Conservation (phyloP, 2,113 vertebrate genomes). For the Beaufortia kweichowensis region DNA sequence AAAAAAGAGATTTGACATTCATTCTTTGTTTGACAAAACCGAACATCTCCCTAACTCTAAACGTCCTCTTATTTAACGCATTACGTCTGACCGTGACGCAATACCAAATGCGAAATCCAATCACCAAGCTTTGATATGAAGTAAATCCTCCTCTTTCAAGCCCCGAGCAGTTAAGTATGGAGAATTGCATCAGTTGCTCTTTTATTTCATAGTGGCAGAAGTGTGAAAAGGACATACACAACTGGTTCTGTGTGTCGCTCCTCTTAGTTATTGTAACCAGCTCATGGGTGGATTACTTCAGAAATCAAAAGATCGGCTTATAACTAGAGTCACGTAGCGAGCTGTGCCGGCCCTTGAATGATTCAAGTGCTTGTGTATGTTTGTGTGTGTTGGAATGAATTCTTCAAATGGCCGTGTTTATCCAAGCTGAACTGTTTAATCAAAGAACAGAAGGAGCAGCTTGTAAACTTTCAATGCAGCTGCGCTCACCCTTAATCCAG, state of each 20-base stretch:
- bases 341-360: not conserved
- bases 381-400: constrained; percentile 7
- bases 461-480: constrained; percentile 56
- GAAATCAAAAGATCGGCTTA: constrained; percentile 43
- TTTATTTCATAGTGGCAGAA: constrained; percentile 24
- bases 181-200: constrained; percentile 14
- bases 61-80: not conserved
- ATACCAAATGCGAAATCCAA: constrained; percentile 9
- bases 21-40: not conserved
- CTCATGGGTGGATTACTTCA: constrained; percentile 34
- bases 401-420: constrained; percentile 39
- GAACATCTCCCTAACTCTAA: not conserved
- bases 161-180: constrained; percentile 4
- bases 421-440: constrained; percentile 55
- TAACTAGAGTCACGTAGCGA: not conserved
- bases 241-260: not conserved
- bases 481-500: constrained; percentile 47
- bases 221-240: constrained; percentile 22
- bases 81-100: not conserved
- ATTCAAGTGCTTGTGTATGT: not conserved
- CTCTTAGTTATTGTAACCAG: constrained; percentile 20
- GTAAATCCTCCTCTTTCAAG: constrained; percentile 24
- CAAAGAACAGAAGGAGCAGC: constrained; percentile 48
- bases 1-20: not conserved
- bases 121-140: constrained; percentile 6